Conservation (phyloP, 2,797 vertebrate genomes). For the Cheirogaleus major region DNA sequence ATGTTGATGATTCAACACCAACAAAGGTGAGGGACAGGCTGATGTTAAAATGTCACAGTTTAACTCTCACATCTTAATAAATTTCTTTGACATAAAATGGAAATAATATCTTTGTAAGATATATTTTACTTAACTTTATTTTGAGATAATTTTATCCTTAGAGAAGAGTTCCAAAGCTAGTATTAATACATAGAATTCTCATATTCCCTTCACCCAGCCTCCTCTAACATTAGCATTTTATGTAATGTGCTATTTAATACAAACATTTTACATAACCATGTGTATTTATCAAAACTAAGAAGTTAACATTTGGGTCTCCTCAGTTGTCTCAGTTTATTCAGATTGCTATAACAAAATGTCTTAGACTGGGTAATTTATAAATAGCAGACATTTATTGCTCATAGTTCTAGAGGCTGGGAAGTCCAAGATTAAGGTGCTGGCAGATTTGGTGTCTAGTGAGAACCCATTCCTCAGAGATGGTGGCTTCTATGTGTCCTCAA, state of each 20-base stretch:
- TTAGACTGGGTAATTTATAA: neutral
- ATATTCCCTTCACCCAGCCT: neutral
- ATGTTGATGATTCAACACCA: neutral
- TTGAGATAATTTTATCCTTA: neutral
- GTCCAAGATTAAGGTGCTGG: neutral
- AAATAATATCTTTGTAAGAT: neutral
- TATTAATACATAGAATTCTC: neutral
- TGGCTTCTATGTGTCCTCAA: neutral
- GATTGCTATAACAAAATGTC: neutral
- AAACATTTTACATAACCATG: neutral
- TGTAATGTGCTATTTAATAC: neutral
- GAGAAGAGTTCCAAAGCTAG: neutral
- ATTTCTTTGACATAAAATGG: neutral
- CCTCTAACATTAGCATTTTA: neutral
- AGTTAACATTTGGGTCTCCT: neutral
- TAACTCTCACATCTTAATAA: neutral
- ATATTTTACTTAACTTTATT: neutral
- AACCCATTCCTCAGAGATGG: neutral
- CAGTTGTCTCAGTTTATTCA: neutral
- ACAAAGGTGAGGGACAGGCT: neutral
- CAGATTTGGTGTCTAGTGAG: too few relatives aligned
- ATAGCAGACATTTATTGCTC: neutral
- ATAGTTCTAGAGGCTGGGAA: neutral
- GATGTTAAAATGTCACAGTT: neutral
- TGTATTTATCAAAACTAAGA: neutral